Conservation (phyloP, 2,888 invertebrate genomes). For the Dolichopus griseipennis region DNA sequence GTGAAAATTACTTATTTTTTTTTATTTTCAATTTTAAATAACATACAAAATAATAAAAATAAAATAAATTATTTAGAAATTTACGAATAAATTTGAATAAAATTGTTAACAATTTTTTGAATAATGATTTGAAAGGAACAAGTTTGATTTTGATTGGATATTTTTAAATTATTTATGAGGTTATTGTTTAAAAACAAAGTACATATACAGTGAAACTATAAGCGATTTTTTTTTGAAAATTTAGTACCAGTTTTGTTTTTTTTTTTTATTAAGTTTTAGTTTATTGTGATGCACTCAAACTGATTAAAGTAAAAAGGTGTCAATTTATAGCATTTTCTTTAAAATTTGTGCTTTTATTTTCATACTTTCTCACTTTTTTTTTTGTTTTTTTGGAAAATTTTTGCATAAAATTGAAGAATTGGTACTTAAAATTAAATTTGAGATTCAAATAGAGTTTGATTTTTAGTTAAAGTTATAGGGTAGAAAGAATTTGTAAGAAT, state of each 20-base stretch:
- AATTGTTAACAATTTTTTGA: conserved; percentile 4
- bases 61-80: not conserved
- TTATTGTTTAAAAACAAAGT: not conserved
- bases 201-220: no score
- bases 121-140: conserved; percentile 4
- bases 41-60: not conserved
- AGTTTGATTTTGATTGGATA: conserved; percentile 6
- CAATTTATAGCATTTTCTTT: not conserved
- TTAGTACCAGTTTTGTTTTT: not conserved
- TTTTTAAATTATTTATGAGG: conserved; percentile 6
- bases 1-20: not conserved
- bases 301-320: conserved; percentile 4
- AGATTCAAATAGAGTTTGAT: not conserved
- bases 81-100: conserved; percentile 1
- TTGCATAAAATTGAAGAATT: not conserved
- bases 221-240: no score
- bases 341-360: not conserved
- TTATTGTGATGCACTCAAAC: not conserved
- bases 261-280: not conserved
- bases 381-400: not conserved
- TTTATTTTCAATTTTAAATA: not conserved
- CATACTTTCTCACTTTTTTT: not conserved
- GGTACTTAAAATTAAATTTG: not conserved
- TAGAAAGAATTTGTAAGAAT: not conserved
- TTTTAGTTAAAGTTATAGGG: no score